These are phyloP conservation scores for Agelas oroides DNA, from an alignment of 37 sponge, comb jelly and placozoan genomes.

Conservation along the genomic window DNA sequence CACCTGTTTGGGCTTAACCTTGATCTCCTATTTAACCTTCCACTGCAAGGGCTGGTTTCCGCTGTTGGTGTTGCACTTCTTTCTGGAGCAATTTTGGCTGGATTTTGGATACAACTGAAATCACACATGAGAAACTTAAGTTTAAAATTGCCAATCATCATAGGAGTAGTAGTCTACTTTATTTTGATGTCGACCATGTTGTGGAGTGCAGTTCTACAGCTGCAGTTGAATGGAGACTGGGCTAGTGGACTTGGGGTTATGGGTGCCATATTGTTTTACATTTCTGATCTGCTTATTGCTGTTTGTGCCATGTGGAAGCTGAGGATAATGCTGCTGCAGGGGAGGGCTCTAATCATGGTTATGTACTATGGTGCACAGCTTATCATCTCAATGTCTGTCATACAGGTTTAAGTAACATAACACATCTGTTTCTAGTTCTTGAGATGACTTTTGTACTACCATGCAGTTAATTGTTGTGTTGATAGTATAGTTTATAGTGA, in stretches of 20 bases:
- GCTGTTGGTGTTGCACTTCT: no score
- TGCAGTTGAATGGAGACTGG: background rate
- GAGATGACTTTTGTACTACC: no score
- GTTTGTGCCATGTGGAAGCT: conserved; percentile 50
- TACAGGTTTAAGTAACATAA: no score
- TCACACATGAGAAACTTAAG: no score
- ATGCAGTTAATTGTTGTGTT: no score
- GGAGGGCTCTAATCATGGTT: conserved; percentile 38
- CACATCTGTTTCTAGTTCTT: no score
- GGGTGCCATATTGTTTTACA: conserved; percentile 76
- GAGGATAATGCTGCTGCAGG: conserved; percentile 9
- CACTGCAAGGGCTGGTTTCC: no score
- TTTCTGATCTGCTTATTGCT: conserved; percentile 58
- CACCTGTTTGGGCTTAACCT: background rate
- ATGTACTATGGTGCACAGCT: conserved; percentile 77
- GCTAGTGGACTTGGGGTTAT: conserved; percentile 21
- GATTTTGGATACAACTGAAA: no score
- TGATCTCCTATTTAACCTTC: no score
- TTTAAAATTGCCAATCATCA: no score
- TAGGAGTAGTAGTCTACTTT: conserved; percentile 29
- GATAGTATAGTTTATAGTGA: no score
- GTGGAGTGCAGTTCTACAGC: conserved; percentile 45
- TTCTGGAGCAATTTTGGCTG: no score
- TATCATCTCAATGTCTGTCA: conserved; percentile 35
- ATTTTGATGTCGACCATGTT: conserved; percentile 60